Evolutionary conservation across 1,140 invertebrate genomes (phyloP), one percentile per base, ranked within the genome.

Genomic region (Holotrichia oblita): DNA sequence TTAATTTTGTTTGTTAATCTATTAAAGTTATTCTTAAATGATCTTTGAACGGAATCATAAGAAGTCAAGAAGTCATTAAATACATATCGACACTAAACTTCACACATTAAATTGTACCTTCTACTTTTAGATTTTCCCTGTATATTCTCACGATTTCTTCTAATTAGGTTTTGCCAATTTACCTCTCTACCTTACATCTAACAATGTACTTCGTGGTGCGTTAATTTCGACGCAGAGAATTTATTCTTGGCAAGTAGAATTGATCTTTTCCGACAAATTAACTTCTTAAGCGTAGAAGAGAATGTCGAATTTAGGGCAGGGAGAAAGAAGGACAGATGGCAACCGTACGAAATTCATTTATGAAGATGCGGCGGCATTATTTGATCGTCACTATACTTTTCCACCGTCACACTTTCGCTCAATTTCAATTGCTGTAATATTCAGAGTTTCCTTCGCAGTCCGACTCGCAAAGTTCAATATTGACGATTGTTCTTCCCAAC

Each of bases 381-480:
- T 69, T 34, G 61, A 14, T 22, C 61, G 8, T 24, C 61, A 22
- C 61, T 9, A 34, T 34, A 24, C 20, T 20, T 12, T 24, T 12
- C 12, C 61, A 12, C 24, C 6, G 61, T 6, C 2, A n/a, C 48
- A 17, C 12, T 34, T 69, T 34, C 22, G 22, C 22, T 12, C 20
- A 69, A 69, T 69, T 69, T 69, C 22, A 69, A 69, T 69, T 14
- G 61, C 12, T 69, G 12, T 69, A 69, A 69, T 69, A 34, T 69
- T 27, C 61, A 4, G 6, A 34, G 48, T 6, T 55, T 69, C 61
- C 17, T 69, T 24, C 61, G 22, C 22, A 14, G 20, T 24, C 22
- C 61, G 12, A 14, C 48, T 69, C 22, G 4, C 2, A 24, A 69
- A 69, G 61, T 69, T 69, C 61, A 69, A 69, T 69, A 69, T 69